A percentile compares a stretch with the other conserved stretches of the same genome.
Conservation (phyloP, 2,888 invertebrate species). For the Seira musarum region DNA sequence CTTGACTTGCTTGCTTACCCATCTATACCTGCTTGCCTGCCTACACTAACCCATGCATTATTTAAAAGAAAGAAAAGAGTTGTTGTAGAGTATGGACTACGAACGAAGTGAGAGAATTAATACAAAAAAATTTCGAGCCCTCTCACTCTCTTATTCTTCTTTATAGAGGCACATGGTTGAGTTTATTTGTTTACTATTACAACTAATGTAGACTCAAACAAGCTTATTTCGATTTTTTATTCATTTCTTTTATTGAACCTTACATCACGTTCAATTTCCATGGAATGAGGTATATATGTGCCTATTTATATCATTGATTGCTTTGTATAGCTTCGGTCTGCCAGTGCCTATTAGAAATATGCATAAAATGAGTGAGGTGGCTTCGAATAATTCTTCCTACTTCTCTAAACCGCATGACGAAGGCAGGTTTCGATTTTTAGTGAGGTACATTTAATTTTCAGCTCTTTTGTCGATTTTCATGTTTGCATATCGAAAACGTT, state of each 20-base stretch:
- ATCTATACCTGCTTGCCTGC: constrained; percentile 38
- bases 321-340: too few species aligned
- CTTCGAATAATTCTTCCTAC: too few species aligned
- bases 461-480: too few species aligned
- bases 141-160: not conserved
- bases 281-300: too few species aligned
- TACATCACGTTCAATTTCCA: not conserved
- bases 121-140: not conserved
- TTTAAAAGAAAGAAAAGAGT: not conserved
- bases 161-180: constrained; percentile 16
- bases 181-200: constrained; percentile 27
- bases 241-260: not conserved
- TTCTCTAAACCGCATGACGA: too few species aligned
- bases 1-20: constrained; percentile 46
- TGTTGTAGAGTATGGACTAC: too few species aligned
- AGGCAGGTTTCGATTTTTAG: too few species aligned
- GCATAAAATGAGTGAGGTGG: not conserved
- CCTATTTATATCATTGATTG: not conserved
- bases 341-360: not conserved
- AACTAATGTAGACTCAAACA: not conserved
- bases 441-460: too few species aligned
- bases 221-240: not conserved
- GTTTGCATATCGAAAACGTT: too few species aligned
- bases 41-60: not conserved
- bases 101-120: not conserved